These are phyloP conservation scores for Lacerta viridis DNA, from an alignment of 2,797 vertebrate species.

Conservation along the genomic window DNA sequence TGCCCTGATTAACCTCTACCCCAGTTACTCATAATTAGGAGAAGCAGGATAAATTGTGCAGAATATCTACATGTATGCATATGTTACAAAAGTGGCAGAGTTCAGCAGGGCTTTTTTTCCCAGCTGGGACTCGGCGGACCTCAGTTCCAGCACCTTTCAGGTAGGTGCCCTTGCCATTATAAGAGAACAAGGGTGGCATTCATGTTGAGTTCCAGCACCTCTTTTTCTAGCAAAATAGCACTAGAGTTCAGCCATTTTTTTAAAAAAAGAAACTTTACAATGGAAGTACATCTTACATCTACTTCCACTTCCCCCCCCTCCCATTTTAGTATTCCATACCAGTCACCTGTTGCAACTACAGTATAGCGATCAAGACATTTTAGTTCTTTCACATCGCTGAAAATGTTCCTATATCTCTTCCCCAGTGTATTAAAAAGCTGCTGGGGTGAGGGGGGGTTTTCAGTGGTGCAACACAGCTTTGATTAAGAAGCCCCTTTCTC, in stretches of 20 bases:
- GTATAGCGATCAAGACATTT: neutral
- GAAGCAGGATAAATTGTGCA: neutral
- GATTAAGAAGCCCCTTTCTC: too few species aligned
- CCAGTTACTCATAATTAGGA: neutral
- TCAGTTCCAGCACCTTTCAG: too few species aligned
- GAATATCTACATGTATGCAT: neutral
- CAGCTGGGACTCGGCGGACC: too few species aligned
- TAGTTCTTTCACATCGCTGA: neutral
- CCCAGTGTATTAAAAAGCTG: neutral
- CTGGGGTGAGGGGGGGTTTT: neutral
- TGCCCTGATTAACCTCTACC: neutral
- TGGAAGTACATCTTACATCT: neutral
- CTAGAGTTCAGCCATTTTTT: neutral
- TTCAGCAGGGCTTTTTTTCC: too few species aligned
- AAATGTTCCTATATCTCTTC: neutral
- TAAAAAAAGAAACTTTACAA: neutral
- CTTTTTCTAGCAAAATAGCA: too few species aligned
- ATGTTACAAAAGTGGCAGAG: neutral
- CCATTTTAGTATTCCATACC: neutral
- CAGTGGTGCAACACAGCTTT: neutral
- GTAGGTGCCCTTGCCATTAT: too few species aligned
- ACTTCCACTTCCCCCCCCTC: neutral
- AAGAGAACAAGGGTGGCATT: too few species aligned
- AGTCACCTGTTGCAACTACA: neutral
- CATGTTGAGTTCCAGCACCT: too few species aligned